Percentiles rank a stretch among this genome's conserved stretches.
These are phyloP conservation scores for Aleiodes testaceus DNA, from an alignment of 2,888 invertebrate species.

Conservation along the genomic window DNA sequence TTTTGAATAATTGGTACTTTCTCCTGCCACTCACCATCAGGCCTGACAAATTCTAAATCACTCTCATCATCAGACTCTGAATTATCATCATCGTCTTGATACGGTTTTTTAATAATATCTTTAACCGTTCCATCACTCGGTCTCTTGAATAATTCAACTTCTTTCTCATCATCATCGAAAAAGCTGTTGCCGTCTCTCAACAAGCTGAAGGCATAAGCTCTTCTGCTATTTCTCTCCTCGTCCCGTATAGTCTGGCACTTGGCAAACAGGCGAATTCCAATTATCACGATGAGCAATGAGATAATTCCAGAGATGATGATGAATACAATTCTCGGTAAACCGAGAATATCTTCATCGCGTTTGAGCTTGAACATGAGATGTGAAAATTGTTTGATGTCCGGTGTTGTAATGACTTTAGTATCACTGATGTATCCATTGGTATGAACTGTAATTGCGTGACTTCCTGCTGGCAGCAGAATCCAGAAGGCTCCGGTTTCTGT, in stretches of 20 bases:
- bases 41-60: conserved; percentile 76
- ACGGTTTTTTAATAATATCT: conserved; percentile 73
- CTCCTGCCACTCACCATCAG: conserved; percentile 64
- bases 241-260: conserved; percentile 72
- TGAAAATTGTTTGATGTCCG: conserved; percentile 58
- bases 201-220: conserved; percentile 77
- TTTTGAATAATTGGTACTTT: conserved; percentile 52
- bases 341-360: conserved; percentile 80
- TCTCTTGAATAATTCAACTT: conserved; percentile 74
- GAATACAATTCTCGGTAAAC: conserved; percentile 85
- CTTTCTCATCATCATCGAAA: conserved; percentile 75
- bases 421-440: conserved; percentile 78
- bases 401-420: conserved; percentile 74
- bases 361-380: conserved; percentile 79
- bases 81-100: conserved; percentile 79
- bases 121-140: conserved; percentile 61
- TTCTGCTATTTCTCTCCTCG: conserved; percentile 69
- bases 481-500: conserved; percentile 66
- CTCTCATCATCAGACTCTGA: conserved; percentile 77
- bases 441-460: conserved; percentile 75
- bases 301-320: conserved; percentile 81
- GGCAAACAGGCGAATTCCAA: conserved; percentile 76
- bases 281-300: conserved; percentile 75
- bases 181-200: conserved; percentile 75
- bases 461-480: conserved; percentile 68